Evolutionary conservation across 2,113 vertebrate genomes (phyloP), one percentile per base, ranked within the genome.

Genomic region (Catagonus wagneri): DNA sequence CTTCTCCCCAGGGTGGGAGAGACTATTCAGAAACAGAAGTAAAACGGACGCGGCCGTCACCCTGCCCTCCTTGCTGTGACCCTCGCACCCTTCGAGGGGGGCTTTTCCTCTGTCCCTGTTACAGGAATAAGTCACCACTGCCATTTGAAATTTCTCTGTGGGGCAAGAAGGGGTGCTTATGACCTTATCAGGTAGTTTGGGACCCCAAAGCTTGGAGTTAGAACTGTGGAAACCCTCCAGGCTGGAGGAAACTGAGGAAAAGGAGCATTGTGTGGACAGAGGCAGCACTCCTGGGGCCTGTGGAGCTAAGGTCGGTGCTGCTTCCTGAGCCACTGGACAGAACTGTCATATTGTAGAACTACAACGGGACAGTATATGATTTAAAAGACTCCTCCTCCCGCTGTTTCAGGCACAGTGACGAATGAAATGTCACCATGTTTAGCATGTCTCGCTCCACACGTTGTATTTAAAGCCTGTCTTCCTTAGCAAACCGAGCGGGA

Each of bases 401-500:
- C 81, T 13, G 63, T 71, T 39, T 89, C 61, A 3, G 5, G 15
- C 60, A 36, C 23, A 17, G 89, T 52, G 71, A 96, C 20, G 19
- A 83, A 93, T 69, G 69, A 74, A 69, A 74, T 22, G 58, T 34
- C 92, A 81, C 60, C 7, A 9, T 63, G 88, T 58, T 54, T 27
- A 0, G 78, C 76, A n/a, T 44, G 52, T 74, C 86, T 56, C 39
- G 16, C 50, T 63, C 65, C n/a, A 3, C 34, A 7, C 29, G 89
- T 68, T 4, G 7, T 85, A 78, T 95, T 84, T 69, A 94, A 92
- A 86, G 78, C 71, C 6, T 4, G 65, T 68, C 66, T 86, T 74
- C 96, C 87, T 81, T 4, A 72, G 81, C 85, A 58, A 69, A 52
- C 4, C 1, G 0, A 44, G 72, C 1, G 34, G 20, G 2, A 3